Percentiles rank a stretch among this genome's conserved stretches.
Conservation (phyloP, 2,797 vertebrate genomes). For the Pteronotus mesoamericanus region DNA sequence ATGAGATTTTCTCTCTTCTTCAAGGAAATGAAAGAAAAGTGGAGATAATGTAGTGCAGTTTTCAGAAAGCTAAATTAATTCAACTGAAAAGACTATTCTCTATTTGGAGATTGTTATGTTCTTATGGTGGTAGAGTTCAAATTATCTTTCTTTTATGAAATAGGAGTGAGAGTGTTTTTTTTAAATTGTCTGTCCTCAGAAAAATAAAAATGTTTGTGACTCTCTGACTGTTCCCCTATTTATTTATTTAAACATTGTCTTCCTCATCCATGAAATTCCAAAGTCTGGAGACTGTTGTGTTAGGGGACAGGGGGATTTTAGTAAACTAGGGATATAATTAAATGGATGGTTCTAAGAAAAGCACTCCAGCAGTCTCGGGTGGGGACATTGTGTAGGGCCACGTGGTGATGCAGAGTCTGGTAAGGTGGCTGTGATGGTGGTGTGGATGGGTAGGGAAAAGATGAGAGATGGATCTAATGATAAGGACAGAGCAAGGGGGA, state of each 20-base stretch:
- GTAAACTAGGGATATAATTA: not conserved
- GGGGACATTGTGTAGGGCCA: not conserved
- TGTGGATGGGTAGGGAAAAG: not conserved
- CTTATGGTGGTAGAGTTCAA: not conserved
- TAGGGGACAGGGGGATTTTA: not conserved
- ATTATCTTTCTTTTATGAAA: slow-evolving; percentile 21
- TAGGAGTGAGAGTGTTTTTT: not conserved
- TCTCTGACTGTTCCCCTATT: not conserved
- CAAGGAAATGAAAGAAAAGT: not conserved
- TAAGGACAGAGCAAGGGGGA: not conserved
- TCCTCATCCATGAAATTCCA: not conserved
- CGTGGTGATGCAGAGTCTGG: not conserved
- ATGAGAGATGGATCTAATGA: not conserved
- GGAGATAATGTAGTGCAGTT: not conserved
- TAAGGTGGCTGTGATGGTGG: not conserved
- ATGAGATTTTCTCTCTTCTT: not conserved
- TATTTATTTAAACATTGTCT: not conserved
- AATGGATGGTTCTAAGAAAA: not conserved
- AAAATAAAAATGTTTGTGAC: not conserved
- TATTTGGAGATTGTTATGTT: not conserved
- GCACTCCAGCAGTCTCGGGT: not conserved
- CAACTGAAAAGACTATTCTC: slow-evolving; percentile 5
- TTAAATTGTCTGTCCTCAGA: not conserved
- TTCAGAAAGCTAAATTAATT: slow-evolving; percentile 28
- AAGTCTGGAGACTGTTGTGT: not conserved